Evolutionary conservation across 1,140 invertebrate species (phyloP).

Genomic region (Artemia franciscana): DNA sequence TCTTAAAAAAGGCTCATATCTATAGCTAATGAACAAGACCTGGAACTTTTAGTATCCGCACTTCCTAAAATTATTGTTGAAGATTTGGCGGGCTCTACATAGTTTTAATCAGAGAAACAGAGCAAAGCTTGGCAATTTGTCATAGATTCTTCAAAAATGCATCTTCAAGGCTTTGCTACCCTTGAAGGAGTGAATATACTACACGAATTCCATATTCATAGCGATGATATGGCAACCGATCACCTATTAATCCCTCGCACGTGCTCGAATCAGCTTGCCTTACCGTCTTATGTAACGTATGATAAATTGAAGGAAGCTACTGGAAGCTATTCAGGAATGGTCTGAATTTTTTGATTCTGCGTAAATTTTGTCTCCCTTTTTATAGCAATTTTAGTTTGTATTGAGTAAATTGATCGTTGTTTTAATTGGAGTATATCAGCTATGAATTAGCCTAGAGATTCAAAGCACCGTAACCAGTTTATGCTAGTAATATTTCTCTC

Average conservation of each 20-base stretch:
- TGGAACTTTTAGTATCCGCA: slow-evolving; percentile 72
- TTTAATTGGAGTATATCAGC: too few relatives aligned
- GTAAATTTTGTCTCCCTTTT: slow-evolving; percentile 27
- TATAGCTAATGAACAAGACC: slow-evolving; percentile 87
- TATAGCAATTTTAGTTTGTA: not conserved
- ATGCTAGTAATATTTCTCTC: too few relatives aligned
- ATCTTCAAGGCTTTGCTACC: slow-evolving; percentile 73
- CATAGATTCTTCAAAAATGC: slow-evolving; percentile 81
- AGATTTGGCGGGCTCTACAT: slow-evolving; percentile 70
- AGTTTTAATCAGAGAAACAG: slow-evolving; percentile 80
- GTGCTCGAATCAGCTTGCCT: slow-evolving; percentile 82
- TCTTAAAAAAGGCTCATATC: slow-evolving; percentile 74
- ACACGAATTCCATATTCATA: slow-evolving; percentile 85
- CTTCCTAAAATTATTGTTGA: slow-evolving; percentile 82
- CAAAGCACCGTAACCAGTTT: too few relatives aligned
- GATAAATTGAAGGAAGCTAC: slow-evolving; percentile 64
- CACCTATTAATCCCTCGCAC: slow-evolving; percentile 77
- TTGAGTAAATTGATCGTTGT: too few relatives aligned
- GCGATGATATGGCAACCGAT: slow-evolving; percentile 78
- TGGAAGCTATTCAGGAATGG: slow-evolving; percentile 81
- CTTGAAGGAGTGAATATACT: slow-evolving; percentile 88
- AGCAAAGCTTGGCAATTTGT: slow-evolving; percentile 89
- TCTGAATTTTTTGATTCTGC: slow-evolving; percentile 87
- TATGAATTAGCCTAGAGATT: too few relatives aligned
- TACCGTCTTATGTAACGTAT: slow-evolving; percentile 82